phyloP scores from a whole-genome alignment of 1,140 invertebrate genomes.

The Muscidifurax raptorellus region DNA sequence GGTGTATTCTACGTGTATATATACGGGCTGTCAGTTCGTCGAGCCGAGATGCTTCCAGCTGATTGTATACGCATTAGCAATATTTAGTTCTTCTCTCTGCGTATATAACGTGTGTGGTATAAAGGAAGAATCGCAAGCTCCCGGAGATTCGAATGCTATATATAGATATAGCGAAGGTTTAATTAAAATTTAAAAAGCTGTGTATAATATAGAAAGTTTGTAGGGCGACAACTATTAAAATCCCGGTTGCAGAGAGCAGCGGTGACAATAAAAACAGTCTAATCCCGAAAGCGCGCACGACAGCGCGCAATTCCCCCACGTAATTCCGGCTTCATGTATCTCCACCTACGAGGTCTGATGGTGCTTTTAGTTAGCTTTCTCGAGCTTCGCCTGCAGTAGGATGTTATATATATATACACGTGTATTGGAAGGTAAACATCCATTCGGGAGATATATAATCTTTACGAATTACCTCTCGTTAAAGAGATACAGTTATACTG shows the following conservation, averaged over 20 bases:
- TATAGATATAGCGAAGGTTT: too few species aligned
- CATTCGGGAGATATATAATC: slow-evolving; percentile 15
- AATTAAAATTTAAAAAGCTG: too few species aligned
- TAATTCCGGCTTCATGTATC: background rate
- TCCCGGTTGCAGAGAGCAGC: too few species aligned
- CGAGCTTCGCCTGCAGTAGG: background rate
- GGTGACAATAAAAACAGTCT: background rate
- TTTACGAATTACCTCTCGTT: slow-evolving; percentile 16
- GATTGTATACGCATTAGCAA: too few species aligned
- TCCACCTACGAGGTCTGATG: background rate
- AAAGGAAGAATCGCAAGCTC: too few species aligned
- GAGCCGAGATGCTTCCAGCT: too few species aligned
- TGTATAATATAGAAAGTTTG: background rate
- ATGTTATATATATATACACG: background rate
- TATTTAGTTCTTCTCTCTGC: too few species aligned
- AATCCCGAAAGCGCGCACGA: background rate
- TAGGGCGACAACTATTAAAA: background rate
- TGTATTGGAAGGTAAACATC: background rate
- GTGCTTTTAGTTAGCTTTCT: background rate
- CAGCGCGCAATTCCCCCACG: background rate
- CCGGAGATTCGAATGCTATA: too few species aligned
- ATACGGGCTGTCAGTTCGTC: too few species aligned
- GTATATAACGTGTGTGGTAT: too few species aligned
- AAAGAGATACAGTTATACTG: background rate
- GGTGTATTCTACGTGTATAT: too few species aligned